Percentiles rank a stretch among this genome's conserved stretches.
These are phyloP conservation scores for Lontra canadensis DNA, from an alignment of 2,113 vertebrate species.

Conservation along the genomic window DNA sequence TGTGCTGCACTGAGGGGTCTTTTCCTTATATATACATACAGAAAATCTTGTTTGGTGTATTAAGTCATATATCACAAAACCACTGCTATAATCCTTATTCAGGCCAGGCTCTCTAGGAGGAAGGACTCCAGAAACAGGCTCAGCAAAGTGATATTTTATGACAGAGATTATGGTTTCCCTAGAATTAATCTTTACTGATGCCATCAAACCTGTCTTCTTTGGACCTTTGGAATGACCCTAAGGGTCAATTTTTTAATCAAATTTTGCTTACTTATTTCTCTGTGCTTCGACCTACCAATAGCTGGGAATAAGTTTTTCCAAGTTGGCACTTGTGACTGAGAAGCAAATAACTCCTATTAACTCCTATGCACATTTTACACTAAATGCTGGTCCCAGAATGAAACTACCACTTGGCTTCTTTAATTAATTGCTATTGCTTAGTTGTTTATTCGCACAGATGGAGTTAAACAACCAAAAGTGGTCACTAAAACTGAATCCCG, in stretches of 20 bases:
- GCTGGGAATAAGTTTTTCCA: conserved; percentile 38
- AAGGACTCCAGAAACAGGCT: conserved; percentile 18
- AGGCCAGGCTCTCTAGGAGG: background rate
- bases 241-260: conserved; percentile 49
- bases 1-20: background rate
- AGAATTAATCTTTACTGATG: conserved; percentile 59
- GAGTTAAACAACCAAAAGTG: conserved; percentile 33
- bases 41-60: background rate
- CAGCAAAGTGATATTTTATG: conserved; percentile 57
- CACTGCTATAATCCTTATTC: background rate
- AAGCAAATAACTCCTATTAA: conserved; percentile 51
- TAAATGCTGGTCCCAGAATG: background rate
- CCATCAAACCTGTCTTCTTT: conserved; percentile 52
- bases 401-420: conserved; percentile 58
- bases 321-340: conserved; percentile 28
- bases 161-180: conserved; percentile 33
- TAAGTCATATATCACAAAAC: conserved; percentile 32
- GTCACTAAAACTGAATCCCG: conserved; percentile 17
- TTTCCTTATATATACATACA: conserved; percentile 23
- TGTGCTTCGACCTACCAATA: conserved; percentile 25
- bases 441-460: conserved; percentile 41
- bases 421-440: conserved; percentile 16
- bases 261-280: conserved; percentile 45
- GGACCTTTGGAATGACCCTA: conserved; percentile 22
- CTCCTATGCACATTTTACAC: conserved; percentile 44